Percentiles rank a stretch among this genome's conserved stretches.
phyloP scores from a whole-genome alignment of 1,140 invertebrate genomes.

The Trachelipus rathkii region DNA sequence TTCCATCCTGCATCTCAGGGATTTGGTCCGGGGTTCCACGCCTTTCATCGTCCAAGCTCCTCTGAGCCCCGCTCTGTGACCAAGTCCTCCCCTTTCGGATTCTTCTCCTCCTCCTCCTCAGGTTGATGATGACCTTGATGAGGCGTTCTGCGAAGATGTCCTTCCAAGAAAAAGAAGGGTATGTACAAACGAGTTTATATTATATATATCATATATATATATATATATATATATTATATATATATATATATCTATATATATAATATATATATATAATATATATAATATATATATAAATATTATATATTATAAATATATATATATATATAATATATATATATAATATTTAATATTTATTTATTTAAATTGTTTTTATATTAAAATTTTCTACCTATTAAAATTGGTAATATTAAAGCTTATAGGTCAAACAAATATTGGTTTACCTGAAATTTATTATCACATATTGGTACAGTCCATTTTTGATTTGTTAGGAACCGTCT shows the following conservation, averaged over 20 bases:
- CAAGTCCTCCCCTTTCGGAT: conserved; percentile 22
- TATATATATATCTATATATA: conserved; percentile 9
- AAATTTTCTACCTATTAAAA: too few relatives aligned
- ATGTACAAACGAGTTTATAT: not conserved
- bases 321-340: not conserved
- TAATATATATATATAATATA: conserved; percentile 23
- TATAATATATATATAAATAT: conserved; percentile 2
- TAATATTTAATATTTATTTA: too few relatives aligned
- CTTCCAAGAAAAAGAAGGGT: conserved; percentile 20
- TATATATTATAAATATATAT: conserved; percentile 16
- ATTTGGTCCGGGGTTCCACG: conserved; percentile 22
- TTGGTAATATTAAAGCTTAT: too few relatives aligned
- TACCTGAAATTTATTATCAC: too few relatives aligned
- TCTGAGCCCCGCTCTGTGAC: conserved; percentile 7
- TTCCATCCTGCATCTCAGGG: conserved; percentile 20
- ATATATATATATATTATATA: conserved; percentile 11
- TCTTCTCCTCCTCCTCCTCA: conserved; percentile 19
- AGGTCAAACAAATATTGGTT: too few relatives aligned
- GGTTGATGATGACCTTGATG: conserved; percentile 22
- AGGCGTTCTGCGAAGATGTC: not conserved
- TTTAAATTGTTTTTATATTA: too few relatives aligned
- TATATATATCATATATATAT: conserved; percentile 30
- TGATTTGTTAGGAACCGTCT: too few relatives aligned
- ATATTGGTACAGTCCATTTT: too few relatives aligned
- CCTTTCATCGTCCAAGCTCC: conserved; percentile 9